Base-by-base conservation (phyloP, 2,888 invertebrate genomes). In the Pristionchus maxplancki region DNA sequence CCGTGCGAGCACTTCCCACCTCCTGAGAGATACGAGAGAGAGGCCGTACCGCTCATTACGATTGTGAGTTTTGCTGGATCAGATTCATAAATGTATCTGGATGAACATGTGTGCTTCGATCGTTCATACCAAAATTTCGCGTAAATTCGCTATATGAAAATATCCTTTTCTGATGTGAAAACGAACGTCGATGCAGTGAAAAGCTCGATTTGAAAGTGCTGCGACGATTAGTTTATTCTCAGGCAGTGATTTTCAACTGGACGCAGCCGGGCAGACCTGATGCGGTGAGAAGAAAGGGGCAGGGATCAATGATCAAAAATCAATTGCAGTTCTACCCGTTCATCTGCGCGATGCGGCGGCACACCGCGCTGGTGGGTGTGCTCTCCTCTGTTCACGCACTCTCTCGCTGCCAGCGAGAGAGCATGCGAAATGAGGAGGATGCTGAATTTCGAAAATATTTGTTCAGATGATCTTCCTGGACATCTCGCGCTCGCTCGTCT, bases 321-420 rank as follows among this genome's bases (percentile, higher is more conserved):
- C 71, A 37, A 5, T 78, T 48, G 40, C 44, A 78, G 78, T 78
- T 48, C 44, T 11, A 9, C 24, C 78, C 78, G n/a, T 78, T 48
- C 78, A 24, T 78, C 78, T 78, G 78, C 78, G 78, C 78, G 44
- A 44, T 48, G 78, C 11, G 28, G 44, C n/a, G 44, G 17, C 44
- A 44, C 5, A 78, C 78, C 15, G 44, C 24, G 28, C 37, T 78
- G 40, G 78, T 78, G 13, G 34, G 48, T 20, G 5, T 40, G 2
- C 34, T 31, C 15, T 74, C 74, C 15, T 8, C 0, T 31, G 37
- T 20, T 74, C 40, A 8, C 11, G 4, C 15, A 24, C n/a, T 74
- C 24, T 74, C 11, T 40, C 40, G 13, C 24, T 40, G 3, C n/a
- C n/a, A n/a, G n/a, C n/a, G n/a, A n/a, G n/a, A n/a, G n/a, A n/a